Evolutionary conservation across 2,113 vertebrate species (phyloP).

Genomic region (Pongo pygmaeus): DNA sequence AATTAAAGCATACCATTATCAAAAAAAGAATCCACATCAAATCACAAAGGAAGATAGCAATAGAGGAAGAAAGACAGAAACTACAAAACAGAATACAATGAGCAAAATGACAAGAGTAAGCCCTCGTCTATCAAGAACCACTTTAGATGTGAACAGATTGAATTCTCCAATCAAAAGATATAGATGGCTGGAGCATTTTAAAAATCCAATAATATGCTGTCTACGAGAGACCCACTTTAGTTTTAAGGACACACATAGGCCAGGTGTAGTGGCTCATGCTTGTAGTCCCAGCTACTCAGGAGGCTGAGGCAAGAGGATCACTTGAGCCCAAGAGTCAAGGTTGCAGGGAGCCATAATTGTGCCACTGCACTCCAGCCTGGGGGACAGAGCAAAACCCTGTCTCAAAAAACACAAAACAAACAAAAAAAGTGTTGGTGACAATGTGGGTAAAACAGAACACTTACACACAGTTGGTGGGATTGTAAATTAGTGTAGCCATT

Average conservation of each 20-base stretch:
- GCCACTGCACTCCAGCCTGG: too few relatives aligned
- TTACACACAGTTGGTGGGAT: too few relatives aligned
- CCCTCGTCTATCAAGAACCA: background rate
- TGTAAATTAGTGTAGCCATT: too few relatives aligned
- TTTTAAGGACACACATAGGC: background rate
- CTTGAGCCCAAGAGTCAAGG: too few relatives aligned
- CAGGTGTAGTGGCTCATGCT: too few relatives aligned
- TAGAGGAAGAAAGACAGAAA: background rate
- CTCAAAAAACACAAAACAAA: too few relatives aligned
- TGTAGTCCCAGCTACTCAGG: too few relatives aligned
- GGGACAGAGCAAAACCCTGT: too few relatives aligned
- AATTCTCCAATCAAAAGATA: background rate
- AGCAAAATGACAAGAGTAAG: background rate
- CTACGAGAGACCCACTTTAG: background rate
- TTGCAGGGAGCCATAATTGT: too few relatives aligned
- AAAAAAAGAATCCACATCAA: background rate
- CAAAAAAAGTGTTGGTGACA: too few relatives aligned
- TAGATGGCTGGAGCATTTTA: background rate
- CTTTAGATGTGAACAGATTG: background rate
- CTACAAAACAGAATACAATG: background rate
- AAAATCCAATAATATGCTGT: background rate
- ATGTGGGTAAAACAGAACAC: too few relatives aligned
- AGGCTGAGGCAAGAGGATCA: too few relatives aligned
- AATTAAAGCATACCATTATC: background rate
- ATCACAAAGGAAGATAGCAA: background rate